A percentile compares a stretch with the other conserved stretches of the same genome.
phyloP scores from a whole-genome alignment of 2,113 vertebrate species.

The Semnopithecus entellus region DNA sequence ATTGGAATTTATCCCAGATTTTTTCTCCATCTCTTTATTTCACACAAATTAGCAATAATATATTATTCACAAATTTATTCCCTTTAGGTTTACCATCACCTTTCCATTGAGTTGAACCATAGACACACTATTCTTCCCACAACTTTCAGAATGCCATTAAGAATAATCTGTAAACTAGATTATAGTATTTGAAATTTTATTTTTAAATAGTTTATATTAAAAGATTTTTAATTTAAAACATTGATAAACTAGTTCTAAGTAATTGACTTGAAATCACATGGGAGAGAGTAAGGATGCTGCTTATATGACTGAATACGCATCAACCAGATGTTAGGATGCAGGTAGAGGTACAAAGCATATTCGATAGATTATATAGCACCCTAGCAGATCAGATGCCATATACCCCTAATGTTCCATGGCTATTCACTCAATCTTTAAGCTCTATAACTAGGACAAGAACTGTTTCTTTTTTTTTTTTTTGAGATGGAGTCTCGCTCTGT shows the following conservation, averaged over 20 bases:
- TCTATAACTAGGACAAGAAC: neutral
- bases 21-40: neutral
- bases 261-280: neutral
- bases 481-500: too few species aligned
- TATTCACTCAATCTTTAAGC: neutral
- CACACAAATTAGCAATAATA: neutral
- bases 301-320: neutral
- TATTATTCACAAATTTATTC: neutral
- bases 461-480: too few species aligned
- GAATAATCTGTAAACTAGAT: neutral
- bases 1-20: neutral
- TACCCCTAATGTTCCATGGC: neutral
- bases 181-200: neutral
- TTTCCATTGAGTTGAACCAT: neutral
- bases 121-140: neutral
- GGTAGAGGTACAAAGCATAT: neutral
- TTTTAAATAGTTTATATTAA: neutral
- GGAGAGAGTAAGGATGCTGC: neutral
- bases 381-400: neutral
- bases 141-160: neutral
- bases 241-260: neutral
- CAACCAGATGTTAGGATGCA: neutral
- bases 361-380: neutral
- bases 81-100: neutral
- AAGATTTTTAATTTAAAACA: neutral